phyloP scores from a whole-genome alignment of 2,797 vertebrate species.

The Orestias chungarensis region DNA sequence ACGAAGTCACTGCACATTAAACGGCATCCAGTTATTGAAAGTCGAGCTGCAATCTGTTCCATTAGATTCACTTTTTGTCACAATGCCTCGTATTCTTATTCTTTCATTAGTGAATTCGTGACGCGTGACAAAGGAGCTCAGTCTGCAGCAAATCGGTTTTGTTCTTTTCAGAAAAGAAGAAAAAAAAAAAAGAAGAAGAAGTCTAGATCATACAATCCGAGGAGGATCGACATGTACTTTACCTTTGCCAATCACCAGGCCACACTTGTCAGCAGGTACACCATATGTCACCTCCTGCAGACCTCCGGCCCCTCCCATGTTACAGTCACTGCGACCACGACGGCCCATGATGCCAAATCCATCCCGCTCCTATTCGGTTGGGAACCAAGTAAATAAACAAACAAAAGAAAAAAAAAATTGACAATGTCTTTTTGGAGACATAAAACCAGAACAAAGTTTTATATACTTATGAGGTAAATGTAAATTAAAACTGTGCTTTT shows the following conservation, averaged over 20 bases:
- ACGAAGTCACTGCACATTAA: conserved; percentile 56
- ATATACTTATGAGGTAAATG: background rate
- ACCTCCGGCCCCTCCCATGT: conserved; percentile 84
- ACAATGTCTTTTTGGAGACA: no score
- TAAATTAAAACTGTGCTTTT: background rate
- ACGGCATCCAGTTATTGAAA: conserved; percentile 56
- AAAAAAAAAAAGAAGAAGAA: no score
- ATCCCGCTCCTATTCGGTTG: conserved; percentile 87
- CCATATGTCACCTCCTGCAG: conserved; percentile 96
- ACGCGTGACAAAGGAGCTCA: background rate
- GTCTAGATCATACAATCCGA: background rate
- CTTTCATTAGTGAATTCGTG: background rate
- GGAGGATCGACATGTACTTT: conserved; percentile 6
- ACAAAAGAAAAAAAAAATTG: no score
- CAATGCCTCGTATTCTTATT: background rate
- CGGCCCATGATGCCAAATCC: conserved; percentile 89
- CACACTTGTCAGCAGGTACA: conserved; percentile 96
- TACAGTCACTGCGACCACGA: conserved; percentile 89
- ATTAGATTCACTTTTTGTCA: conserved; percentile 27
- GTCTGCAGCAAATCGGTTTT: background rate
- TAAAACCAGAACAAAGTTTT: background rate
- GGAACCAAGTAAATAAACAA: background rate
- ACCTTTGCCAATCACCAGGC: conserved; percentile 99
- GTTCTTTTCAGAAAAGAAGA: background rate
- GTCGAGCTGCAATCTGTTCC: conserved; percentile 44